A percentile compares a stretch with the other conserved stretches of the same genome.
phyloP scores from a whole-genome alignment of 2,113 vertebrate species.

The Narcine bancroftii region DNA sequence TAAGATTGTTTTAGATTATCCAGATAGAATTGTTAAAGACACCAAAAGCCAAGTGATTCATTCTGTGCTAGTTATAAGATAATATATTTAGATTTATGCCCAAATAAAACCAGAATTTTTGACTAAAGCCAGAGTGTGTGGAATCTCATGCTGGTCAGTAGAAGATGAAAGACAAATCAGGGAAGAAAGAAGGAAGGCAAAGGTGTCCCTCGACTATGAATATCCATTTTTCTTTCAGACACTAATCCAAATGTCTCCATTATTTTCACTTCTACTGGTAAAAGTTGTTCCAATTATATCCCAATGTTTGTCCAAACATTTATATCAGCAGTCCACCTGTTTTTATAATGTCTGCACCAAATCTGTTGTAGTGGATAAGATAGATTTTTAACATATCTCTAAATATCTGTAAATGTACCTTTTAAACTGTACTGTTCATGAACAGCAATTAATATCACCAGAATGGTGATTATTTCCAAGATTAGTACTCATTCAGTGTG shows the following conservation, averaged over 20 bases:
- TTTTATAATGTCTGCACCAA: neutral
- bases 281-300: neutral
- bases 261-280: neutral
- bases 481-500: neutral
- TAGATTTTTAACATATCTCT: neutral
- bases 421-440: no score
- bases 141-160: neutral
- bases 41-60: neutral
- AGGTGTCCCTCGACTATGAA: neutral
- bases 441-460: neutral
- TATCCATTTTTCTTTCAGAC: neutral
- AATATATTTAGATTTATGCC: neutral
- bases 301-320: neutral
- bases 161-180: neutral
- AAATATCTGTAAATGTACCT: no score
- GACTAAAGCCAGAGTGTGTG: neutral
- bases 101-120: neutral
- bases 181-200: neutral
- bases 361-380: neutral
- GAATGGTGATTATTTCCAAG: neutral
- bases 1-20: neutral
- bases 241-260: neutral
- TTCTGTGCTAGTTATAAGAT: neutral
- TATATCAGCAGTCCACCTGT: neutral
- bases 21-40: neutral